phyloP scores from a whole-genome alignment of 2,888 invertebrate genomes.

The Parnassius glacialis region DNA sequence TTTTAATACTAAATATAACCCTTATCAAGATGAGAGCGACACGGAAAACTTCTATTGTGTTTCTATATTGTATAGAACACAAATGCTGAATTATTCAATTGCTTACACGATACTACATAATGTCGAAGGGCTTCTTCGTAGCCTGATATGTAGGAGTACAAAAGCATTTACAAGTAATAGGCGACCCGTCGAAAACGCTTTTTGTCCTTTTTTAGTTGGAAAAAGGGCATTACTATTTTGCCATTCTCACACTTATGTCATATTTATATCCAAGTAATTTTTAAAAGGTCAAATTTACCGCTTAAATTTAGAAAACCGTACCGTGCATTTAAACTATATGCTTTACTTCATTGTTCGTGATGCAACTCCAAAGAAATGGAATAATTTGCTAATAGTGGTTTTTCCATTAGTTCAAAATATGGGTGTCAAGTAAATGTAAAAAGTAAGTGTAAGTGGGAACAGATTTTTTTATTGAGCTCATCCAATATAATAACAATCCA shows the following conservation, averaged over 20 bases:
- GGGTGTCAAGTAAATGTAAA: too few relatives aligned
- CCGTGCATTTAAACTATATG: too few relatives aligned
- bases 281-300: too few relatives aligned
- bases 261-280: neutral
- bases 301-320: too few relatives aligned
- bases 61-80: constrained; percentile 33
- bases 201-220: constrained; percentile 39
- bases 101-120: constrained; percentile 44
- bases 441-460: too few relatives aligned
- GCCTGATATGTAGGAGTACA: constrained; percentile 39
- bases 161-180: constrained; percentile 55
- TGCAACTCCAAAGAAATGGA: too few relatives aligned
- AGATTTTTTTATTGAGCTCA: too few relatives aligned
- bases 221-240: constrained; percentile 31
- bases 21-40: constrained; percentile 40
- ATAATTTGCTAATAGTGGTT: too few relatives aligned
- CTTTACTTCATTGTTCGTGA: too few relatives aligned
- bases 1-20: constrained; percentile 41
- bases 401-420: too few relatives aligned
- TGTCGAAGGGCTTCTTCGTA: constrained; percentile 34
- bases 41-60: constrained; percentile 42
- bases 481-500: too few relatives aligned
- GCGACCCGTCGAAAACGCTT: constrained; percentile 43
- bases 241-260: constrained; percentile 13
- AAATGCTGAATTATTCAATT: constrained; percentile 54